phyloP scores from a whole-genome alignment of 2,888 invertebrate genomes.

The Hyposoter didymator region DNA sequence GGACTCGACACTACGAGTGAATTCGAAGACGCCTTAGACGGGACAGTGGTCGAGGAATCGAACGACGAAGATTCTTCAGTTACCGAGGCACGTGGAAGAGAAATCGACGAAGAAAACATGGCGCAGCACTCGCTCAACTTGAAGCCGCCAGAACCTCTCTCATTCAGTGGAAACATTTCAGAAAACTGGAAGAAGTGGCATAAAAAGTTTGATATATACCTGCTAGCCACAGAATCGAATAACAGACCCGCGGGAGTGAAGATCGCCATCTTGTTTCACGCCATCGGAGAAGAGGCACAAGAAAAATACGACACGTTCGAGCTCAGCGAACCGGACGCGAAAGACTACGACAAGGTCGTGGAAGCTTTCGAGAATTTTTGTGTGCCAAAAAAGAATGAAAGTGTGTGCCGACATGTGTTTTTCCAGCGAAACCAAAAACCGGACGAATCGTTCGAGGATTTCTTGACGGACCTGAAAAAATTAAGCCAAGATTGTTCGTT shows the following conservation, averaged over 20 bases:
- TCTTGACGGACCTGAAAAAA: constrained; percentile 70
- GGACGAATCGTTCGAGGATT: constrained; percentile 69
- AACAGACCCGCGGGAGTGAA: constrained; percentile 67
- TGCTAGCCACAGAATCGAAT: constrained; percentile 70
- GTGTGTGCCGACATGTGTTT: constrained; percentile 71
- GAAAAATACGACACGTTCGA: constrained; percentile 73
- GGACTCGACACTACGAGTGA: constrained; percentile 14
- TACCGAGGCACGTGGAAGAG: neutral
- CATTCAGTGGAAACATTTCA: constrained; percentile 64
- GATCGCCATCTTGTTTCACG: constrained; percentile 72
- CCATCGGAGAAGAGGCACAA: constrained; percentile 72
- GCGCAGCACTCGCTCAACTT: constrained; percentile 14
- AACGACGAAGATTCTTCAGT: neutral
- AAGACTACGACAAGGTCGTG: constrained; percentile 65
- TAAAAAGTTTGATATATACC: constrained; percentile 72
- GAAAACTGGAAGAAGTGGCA: constrained; percentile 73
- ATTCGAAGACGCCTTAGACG: constrained; percentile 33
- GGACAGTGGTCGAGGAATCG: neutral
- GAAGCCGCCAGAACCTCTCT: constrained; percentile 58
- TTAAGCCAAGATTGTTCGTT: constrained; percentile 70
- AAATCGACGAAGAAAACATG: constrained; percentile 15
- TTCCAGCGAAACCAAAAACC: constrained; percentile 63
- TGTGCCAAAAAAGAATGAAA: constrained; percentile 65
- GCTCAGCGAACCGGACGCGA: constrained; percentile 66
- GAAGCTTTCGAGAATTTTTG: constrained; percentile 67